phyloP scores from a whole-genome alignment of 2,113 vertebrate genomes.

The Ptilorrhoa leucosticta region DNA sequence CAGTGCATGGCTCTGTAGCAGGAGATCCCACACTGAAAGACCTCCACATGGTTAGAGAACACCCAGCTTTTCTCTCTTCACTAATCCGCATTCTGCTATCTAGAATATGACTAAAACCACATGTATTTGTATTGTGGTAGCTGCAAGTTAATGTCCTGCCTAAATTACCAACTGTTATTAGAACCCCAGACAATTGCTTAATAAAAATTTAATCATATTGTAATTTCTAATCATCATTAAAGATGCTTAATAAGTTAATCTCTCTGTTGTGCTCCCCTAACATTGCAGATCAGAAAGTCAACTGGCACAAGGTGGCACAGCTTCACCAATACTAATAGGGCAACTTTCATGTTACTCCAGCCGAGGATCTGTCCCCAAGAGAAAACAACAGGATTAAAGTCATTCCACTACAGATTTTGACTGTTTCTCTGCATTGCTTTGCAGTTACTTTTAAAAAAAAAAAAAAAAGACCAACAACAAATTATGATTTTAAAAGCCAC shows the following conservation, averaged over 20 bases:
- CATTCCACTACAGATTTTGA: not conserved
- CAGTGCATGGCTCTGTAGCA: not conserved
- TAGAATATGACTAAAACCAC: not conserved
- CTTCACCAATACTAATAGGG: not conserved
- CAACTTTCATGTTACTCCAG: not conserved
- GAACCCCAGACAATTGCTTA: constrained; percentile 64
- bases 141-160: constrained; percentile 45
- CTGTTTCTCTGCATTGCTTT: not conserved
- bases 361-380: not conserved
- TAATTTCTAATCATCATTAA: constrained; percentile 63
- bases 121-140: constrained; percentile 43
- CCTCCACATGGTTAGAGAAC: not conserved
- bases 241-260: constrained; percentile 60
- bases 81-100: not conserved
- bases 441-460: not conserved
- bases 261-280: constrained; percentile 29
- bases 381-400: not conserved
- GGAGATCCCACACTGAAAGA: not conserved
- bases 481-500: not conserved
- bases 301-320: not conserved
- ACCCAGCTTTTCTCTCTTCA: not conserved
- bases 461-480: not conserved
- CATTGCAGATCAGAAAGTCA: not conserved
- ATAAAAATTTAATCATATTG: constrained; percentile 67
- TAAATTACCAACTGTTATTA: constrained; percentile 56